Percentiles rank a stretch among this genome's conserved stretches.
Conservation (phyloP, 1,140 invertebrate genomes). For the Arctopsyche grandis region DNA sequence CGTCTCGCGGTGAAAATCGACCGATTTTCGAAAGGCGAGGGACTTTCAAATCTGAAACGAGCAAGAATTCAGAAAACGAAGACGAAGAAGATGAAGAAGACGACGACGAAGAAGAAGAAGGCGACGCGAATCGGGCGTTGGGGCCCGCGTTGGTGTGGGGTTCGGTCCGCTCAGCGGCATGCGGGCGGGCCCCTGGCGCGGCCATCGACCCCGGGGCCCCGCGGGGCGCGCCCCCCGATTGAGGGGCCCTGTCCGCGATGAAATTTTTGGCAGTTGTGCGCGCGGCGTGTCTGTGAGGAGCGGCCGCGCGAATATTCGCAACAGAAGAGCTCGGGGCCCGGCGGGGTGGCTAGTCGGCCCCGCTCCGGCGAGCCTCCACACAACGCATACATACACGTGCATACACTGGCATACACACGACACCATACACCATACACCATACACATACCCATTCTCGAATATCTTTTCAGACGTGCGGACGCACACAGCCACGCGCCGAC, state of each 20-base stretch:
- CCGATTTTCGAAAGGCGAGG: too few species aligned
- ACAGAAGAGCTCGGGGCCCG: conserved; percentile 38
- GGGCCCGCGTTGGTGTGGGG: neutral
- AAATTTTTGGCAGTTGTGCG: conserved; percentile 41
- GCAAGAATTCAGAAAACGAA: too few species aligned
- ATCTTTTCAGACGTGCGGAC: conserved; percentile 12
- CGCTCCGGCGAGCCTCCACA: conserved; percentile 35
- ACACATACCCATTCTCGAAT: conserved; percentile 2
- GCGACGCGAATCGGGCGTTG: neutral
- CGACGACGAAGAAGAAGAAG: too few species aligned
- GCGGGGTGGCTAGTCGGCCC: conserved; percentile 35
- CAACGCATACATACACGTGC: neutral
- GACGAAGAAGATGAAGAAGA: too few species aligned
- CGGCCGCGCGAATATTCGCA: conserved; percentile 7
- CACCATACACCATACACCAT: neutral
- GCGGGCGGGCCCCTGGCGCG: conserved; percentile 23
- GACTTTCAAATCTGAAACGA: too few species aligned
- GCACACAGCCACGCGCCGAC: neutral
- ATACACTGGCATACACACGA: neutral
- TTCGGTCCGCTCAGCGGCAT: neutral
- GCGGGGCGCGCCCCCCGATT: conserved; percentile 8
- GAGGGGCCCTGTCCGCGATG: neutral
- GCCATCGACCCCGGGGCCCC: conserved; percentile 14
- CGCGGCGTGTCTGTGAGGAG: conserved; percentile 15
- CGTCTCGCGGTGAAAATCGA: too few species aligned